Base-by-base conservation (phyloP, 2,113 vertebrate genomes). In the Phalacrocorax pelagicus region DNA sequence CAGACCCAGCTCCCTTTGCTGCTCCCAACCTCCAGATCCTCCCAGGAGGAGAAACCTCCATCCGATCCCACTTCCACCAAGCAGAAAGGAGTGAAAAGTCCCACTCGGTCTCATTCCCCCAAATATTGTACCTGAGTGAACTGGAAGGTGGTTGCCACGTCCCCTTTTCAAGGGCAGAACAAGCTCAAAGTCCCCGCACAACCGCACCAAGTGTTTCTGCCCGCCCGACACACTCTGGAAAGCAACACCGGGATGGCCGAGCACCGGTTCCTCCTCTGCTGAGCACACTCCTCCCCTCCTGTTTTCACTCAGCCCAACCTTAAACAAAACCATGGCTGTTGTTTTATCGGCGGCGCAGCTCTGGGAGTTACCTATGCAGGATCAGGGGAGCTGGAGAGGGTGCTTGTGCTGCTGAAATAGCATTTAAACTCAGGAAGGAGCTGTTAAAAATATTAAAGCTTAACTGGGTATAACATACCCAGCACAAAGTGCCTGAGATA, bases 131-230 rank as follows among this genome's bases (percentile, higher is more conserved):
- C 15, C 32, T 40, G 27, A 16, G 30, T 14, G 36, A 75, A 20
- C 3, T 1, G 32, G 16, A 32, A 57, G 19, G 19, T 9, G 27
- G 46, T 34, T 23, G 44, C 26, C 71, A 82, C n/a, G 11, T 38
- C 8, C 38, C 46, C 24, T 2, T 69, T 49, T 11, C 4, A 3
- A 70, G 47, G 70, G 44, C 85, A 82, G 78, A 22, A 57, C 6
- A 4, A 66, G 84, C 61, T 40, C 58, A 46, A 21, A 75, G 71
- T 61, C 58, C 26, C 66, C 0, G 1, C 10, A 4, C 1, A 1
- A 40, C 40, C 1, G 0, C 0, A 0, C 58, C 3, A 44, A 54
- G 34, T 0, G 11, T 18, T 86, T 38, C 62, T 0, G 1, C 70
- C 59, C 51, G 14, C 52, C 47, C 61, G 2, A 40, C 1, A 2